phyloP scores from a whole-genome alignment of 2,888 invertebrate genomes.

The Hydrotaea diabolus region DNA sequence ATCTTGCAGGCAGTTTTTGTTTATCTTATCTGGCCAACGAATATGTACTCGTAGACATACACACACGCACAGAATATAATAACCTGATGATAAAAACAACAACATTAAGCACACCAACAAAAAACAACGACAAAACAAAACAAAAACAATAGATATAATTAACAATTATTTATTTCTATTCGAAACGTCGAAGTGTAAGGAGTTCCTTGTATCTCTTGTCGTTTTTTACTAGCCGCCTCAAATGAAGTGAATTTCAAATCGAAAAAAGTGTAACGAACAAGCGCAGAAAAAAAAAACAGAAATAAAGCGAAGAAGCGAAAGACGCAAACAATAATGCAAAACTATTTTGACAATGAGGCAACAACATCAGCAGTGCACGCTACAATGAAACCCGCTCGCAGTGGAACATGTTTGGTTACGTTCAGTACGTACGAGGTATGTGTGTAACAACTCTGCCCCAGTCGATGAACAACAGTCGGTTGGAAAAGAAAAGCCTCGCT shows the following conservation, averaged over 20 bases:
- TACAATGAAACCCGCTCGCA: conserved; percentile 73
- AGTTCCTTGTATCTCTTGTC: conserved; percentile 2
- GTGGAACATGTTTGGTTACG: conserved; percentile 75
- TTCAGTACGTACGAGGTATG: conserved; percentile 76
- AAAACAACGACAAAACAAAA: conserved; percentile 23
- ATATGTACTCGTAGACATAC: not conserved
- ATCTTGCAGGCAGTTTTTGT: conserved; percentile 10
- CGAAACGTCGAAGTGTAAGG: conserved; percentile 40
- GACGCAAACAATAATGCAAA: conserved; percentile 57
- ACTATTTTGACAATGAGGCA: conserved; percentile 67
- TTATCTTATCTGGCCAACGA: conserved; percentile 29
- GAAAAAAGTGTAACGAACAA: not conserved
- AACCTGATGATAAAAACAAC: not conserved
- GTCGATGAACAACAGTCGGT: conserved; percentile 16
- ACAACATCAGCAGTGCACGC: conserved; percentile 68
- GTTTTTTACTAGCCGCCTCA: not conserved
- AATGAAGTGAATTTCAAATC: conserved; percentile 15
- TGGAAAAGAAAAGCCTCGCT: not conserved
- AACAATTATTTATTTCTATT: conserved; percentile 37
- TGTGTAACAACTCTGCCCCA: conserved; percentile 28
- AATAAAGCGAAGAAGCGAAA: not conserved
- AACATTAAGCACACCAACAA: conserved; percentile 2
- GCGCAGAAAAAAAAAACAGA: not conserved
- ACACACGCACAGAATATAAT: not conserved
- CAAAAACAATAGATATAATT: conserved; percentile 39